Base-by-base conservation (phyloP, 2,888 invertebrate genomes). In the Mesoligia furuncula region DNA sequence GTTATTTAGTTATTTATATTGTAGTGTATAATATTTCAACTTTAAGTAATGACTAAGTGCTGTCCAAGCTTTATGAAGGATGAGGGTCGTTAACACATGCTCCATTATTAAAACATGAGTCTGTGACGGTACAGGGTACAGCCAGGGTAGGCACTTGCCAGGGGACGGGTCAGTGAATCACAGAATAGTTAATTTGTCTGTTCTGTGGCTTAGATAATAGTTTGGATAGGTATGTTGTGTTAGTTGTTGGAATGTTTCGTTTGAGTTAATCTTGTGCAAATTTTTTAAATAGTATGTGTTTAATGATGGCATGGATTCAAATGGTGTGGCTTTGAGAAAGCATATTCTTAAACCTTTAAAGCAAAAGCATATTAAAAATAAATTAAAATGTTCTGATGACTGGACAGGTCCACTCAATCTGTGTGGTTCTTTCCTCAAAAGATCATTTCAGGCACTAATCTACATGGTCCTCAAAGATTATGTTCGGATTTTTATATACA, bases 71-170 rank as follows among this genome's bases (percentile, higher is more conserved):
- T 27, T 57, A 48, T 67, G 59, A 54, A n/a, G 20, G 65, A 83
- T 45, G 59, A 73, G 42, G 62, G 48, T 84, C 69, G 39, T 80
- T 78, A 78, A 36, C 84, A 70, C 65, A 69, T 31, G 64, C 27
- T 65, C 67, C 45, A 83, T 78, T 65, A 80, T 51, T 77, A 83
- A 83, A 83, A 77, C 66, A 79, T 65, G 57, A 36, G 36, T 77
- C 36, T 59, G 31, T 57, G 51, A 45, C 51, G 9, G 36, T 45
- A n/a, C 42, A 54, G n/a, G 5, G n/a, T 74, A 66, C 42, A n/a
- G 24, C 13, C 65, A 45, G 59, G 0, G 36, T 66, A 66, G 36
- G n/a, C 51, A 42, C 24, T 83, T 48, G 42, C 51, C 31, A 65
- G 17, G 27, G 42, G 62, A 51, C 39, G 6, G 48, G 51, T 65